Base-by-base conservation (phyloP, 2,113 vertebrate genomes). In the Eolophus roseicapilla region DNA sequence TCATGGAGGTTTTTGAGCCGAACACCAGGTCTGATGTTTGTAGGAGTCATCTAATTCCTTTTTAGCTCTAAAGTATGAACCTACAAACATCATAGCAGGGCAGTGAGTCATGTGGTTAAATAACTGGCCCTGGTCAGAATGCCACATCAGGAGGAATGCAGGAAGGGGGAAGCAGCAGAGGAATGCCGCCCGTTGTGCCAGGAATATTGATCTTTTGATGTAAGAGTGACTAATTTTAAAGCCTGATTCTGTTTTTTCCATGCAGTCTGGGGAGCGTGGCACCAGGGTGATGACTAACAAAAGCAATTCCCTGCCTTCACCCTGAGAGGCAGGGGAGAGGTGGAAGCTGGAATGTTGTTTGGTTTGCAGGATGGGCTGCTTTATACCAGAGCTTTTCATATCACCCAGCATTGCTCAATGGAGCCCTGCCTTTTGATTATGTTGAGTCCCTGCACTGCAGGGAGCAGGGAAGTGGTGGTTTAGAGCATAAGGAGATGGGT, bases 281-380 rank as follows among this genome's bases (percentile, higher is more conserved):
- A 92, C 69, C 86, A 6, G 1, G 0, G 0, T 6, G 35, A 25
- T 76, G 87, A 91, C 65, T 90, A 79, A 95, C 33, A 15, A 49
- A 29, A 80, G 53, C 63, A 18, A 25, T 79, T 49, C 15, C 3
- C 3, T 53, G 84, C 55, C 39, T 80, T 79, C 74, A 53, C 10
- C 13, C 49, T 6, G 39, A 62, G 70, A 68, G 64, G 39, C 25
- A 3, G 37, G 59, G 83, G 88, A 69, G 82, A 35, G 80, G 89
- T 57, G 41, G 24, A 44, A 82, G 83, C 89, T 83, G 91, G 86
- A 89, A 86, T 89, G 91, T 47, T 88, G 84, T 95, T 97, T 92
- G 89, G 27, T 88, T 91, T 79, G 24, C 57, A 78, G 86, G 89
- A 78, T 31, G 87, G 86, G 91, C 46, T 28, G 59, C 57, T 68